Conservation (phyloP, 37 sponge, comb jelly and placozoan genomes). For the Aplysina aerophoba region DNA sequence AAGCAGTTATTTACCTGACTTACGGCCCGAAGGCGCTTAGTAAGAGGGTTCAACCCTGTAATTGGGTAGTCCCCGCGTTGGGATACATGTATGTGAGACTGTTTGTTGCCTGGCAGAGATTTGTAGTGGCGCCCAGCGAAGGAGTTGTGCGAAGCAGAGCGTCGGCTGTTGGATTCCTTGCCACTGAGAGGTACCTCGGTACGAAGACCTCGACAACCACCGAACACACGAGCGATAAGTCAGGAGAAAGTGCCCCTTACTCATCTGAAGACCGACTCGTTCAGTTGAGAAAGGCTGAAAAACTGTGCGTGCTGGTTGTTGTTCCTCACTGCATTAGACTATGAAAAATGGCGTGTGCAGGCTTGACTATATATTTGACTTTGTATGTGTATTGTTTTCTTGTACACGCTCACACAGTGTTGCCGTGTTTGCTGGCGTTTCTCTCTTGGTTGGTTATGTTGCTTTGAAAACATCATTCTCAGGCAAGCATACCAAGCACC, state of each 20-base stretch:
- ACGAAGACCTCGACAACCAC: neutral
- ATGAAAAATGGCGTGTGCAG: neutral
- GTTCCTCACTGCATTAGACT: neutral
- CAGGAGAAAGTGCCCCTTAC: neutral
- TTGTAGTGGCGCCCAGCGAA: neutral
- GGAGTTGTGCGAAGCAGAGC: neutral
- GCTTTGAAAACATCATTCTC: conserved; percentile 62
- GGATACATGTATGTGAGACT: neutral
- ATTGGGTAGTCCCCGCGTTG: too few species aligned
- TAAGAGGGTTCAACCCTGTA: too few species aligned
- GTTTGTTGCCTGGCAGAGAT: too few species aligned
- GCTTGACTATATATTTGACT: neutral
- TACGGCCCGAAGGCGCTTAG: too few species aligned
- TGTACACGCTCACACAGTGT: conserved; percentile 38
- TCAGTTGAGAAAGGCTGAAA: conserved; percentile 36
- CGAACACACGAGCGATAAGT: too few species aligned
- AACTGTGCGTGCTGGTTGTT: conserved; percentile 22
- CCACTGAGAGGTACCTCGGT: neutral
- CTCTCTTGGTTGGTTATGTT: conserved; percentile 65
- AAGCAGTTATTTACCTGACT: too few species aligned
- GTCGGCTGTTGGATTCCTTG: neutral
- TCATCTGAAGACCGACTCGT: conserved; percentile 31
- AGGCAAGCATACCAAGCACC: too few species aligned
- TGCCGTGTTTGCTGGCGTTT: conserved; percentile 72
- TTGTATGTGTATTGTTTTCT: neutral